Evolutionary conservation across 2,888 invertebrate genomes (phyloP), one percentile per base, ranked within the genome.

Genomic region (Melolontha melolontha): DNA sequence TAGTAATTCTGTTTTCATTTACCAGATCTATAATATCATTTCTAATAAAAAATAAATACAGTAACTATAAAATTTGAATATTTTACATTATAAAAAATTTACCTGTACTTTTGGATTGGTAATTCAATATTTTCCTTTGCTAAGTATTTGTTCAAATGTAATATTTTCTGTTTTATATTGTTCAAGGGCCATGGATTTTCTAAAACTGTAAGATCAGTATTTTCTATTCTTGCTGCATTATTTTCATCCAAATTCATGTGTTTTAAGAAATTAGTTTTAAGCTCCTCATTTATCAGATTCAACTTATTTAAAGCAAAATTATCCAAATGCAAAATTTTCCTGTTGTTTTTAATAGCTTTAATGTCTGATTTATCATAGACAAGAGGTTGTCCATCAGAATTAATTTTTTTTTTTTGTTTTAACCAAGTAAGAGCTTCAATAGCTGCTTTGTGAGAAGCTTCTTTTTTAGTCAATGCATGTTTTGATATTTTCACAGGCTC

Each of bases 381-480:
- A n/a, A 84, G 66, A 0, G 90, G 90, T 0, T 75, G 67, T 0
- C 87, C 87, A 34, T 84, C 79, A 0, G 74, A 75, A 65, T 85
- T 83, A 47, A 91, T 84, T 73, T 83, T 84, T 0, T 82, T 82
- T 50, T 83, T 83, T 2, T 75, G 74, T 66, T 85, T 83, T 0
- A 91, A 78, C 86, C 88, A 89, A 14, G 85, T 80, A 0, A 91
- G 77, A 0, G 86, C 87, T 76, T 85, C 85, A 0, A 81, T 74
- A 0, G 89, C 86, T n/a, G 87, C 87, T 73, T 85, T 84, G 47
- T 84, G 82, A 0, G 86, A 84, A 0, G 90, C 88, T 40, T 82
- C 80, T 0, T 83, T 82, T 81, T 90, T 91, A 44, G 85, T 86
- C 71, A 78, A 71, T 8, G 84, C 86, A 70, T 79, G 79, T 80